These are phyloP conservation scores for Orchesella flavescens DNA, from an alignment of 2,888 invertebrate species.

Conservation along the genomic window DNA sequence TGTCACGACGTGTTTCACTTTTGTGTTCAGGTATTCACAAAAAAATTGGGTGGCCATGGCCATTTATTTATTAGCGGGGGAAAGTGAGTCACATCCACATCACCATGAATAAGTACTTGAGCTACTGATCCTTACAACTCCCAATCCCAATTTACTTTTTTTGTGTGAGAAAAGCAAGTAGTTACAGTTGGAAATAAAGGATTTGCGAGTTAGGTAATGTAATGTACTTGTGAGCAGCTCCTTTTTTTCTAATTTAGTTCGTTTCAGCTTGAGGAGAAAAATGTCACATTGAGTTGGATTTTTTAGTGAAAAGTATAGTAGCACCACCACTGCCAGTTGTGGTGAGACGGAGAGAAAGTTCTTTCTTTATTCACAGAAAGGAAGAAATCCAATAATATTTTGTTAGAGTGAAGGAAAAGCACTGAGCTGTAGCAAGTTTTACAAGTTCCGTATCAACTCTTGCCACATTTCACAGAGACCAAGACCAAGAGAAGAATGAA, in stretches of 20 bases:
- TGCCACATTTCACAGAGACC: slow-evolving; percentile 8
- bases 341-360: slow-evolving; percentile 4
- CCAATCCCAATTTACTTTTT: too few relatives aligned
- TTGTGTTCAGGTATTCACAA: too few relatives aligned
- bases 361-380: slow-evolving; percentile 10
- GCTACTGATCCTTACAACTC: too few relatives aligned
- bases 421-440: slow-evolving; percentile 41
- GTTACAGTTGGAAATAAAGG: background rate
- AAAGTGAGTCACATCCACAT: background rate
- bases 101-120: too few relatives aligned
- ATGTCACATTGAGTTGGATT: slow-evolving; percentile 44
- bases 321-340: background rate
- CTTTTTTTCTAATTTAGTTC: slow-evolving; percentile 34
- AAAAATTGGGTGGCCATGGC: too few relatives aligned
- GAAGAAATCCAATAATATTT: slow-evolving; percentile 58
- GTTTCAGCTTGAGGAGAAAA: slow-evolving; percentile 23
- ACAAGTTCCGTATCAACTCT: slow-evolving; percentile 41
- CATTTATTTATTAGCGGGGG: background rate
- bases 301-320: background rate
- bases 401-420: slow-evolving; percentile 46
- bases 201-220: background rate
- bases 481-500: background rate
- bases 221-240: background rate
- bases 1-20: too few relatives aligned
- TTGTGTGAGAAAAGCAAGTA: background rate